A percentile compares a stretch with the other conserved stretches of the same genome.
Conservation (phyloP, 2,888 invertebrate genomes). For the Lasioglossum villosulum region DNA sequence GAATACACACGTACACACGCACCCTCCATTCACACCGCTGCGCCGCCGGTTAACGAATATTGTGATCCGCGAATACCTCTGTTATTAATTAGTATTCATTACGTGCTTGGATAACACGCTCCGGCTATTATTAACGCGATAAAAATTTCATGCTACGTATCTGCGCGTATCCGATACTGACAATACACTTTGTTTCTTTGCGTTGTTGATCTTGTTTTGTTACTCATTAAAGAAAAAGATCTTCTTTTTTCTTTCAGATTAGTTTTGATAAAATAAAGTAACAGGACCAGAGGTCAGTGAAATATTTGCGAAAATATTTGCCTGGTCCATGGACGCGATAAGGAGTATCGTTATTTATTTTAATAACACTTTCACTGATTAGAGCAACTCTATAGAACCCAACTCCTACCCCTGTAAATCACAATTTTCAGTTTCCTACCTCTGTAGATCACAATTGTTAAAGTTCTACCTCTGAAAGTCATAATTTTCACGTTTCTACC, state of each 20-base stretch:
- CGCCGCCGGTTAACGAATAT: neutral
- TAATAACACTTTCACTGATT: neutral
- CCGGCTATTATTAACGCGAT: conserved; percentile 26
- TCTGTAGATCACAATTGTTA: neutral
- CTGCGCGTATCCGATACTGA: neutral
- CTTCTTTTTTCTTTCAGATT: neutral
- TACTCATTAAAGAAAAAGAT: neutral
- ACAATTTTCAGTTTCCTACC: neutral
- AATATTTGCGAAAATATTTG: neutral
- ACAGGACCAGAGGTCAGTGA: neutral
- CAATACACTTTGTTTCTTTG: neutral
- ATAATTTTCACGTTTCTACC: neutral
- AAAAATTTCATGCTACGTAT: conserved; percentile 23
- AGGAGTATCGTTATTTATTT: neutral
- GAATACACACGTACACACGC: neutral
- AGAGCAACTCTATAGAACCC: neutral
- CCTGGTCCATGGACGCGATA: neutral
- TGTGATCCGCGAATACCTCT: conserved; percentile 2
- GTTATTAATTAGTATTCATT: conserved; percentile 38
- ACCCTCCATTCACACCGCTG: neutral
- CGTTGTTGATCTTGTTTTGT: neutral
- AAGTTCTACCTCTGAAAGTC: no score
- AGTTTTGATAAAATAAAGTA: neutral
- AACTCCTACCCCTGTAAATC: neutral
- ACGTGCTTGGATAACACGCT: conserved; percentile 18